Evolutionary conservation across 1,140 invertebrate species (phyloP), one percentile per base, ranked within the genome.

Genomic region (Micrasema longulum): DNA sequence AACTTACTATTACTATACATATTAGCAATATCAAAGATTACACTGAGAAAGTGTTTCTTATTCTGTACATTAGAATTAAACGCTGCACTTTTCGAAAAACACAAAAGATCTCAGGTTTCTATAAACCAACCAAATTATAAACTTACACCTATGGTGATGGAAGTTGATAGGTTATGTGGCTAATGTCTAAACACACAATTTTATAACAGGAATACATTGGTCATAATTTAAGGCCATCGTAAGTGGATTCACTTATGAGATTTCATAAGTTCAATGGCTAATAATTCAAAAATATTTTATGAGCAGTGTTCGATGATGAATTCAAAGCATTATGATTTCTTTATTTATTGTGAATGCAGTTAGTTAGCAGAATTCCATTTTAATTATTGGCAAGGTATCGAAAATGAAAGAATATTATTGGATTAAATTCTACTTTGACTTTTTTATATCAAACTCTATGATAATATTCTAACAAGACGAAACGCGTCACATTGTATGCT

Each of bases 11-110:
- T 66, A 45, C 62, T 74, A 74, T 71, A 75, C 65, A 69, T 53
- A 69, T 72, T 75, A 72, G 69, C 64, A 68, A 75, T 74, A 74
- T 67, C 64, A 72, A 75, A 69, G 64, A 48, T 69, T 65, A 74
- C 69, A 75, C 69, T 47, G 50, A 71, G 48, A 63, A 20, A 70
- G 74, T 75, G 74, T 72, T 62, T 63, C 74, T 75, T 75, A 75
- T 65, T 66, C 69, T 72, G 74, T 75, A 75, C 74, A 75, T 75
- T 75, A 75, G 74, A 75, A 75, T 75, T 70, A 75, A 75, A 75
- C 74, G 74, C 74, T 72, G 74, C 74, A 75, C 66, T 72, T 75
- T 47, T 67, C 47, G 71, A 75, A 69, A 70, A 68, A 72, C 36
- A 63, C 53, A 75, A 75, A 69, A 53, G 50, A 72, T 72, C 43